Base-by-base conservation (phyloP, 2,797 vertebrate species). In the Dromococcyx pavoninus region DNA sequence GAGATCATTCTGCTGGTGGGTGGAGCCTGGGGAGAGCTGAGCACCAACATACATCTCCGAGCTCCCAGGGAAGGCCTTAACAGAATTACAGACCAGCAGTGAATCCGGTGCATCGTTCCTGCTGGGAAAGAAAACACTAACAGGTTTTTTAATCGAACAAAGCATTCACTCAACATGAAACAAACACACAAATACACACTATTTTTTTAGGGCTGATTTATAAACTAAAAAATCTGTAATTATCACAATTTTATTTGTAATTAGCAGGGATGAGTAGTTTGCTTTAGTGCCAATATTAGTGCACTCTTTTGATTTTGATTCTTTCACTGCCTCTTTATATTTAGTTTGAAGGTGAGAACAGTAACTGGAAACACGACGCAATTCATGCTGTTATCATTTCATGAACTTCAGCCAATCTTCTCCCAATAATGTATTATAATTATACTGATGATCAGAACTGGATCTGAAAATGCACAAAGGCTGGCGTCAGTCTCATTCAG, bases 331-430 rank as follows among this genome's bases (percentile, higher is more conserved):
- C 50, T 80, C 44, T 77, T 82, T 75, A 32, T 17, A 21, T 74
- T 61, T 77, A 62, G 65, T 91, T 94, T 82, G 72, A 85, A 93
- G 85, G 94, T 93, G 89, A 94, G 91, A 83, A 77, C 61, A 22
- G 65, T 83, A 91, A 86, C 91, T 92, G 75, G 75, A 80, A 92
- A 64, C 19, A 46, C 19, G 21, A 72, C 83, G 65, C 48, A 51
- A 89, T 92, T 96, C 86, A 43, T 70, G 75, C 61, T 89, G 64
- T 56, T 92, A 61, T 66, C 81, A 28, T 85, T 88, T 88, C 50
- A 69, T 33, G 44, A 72, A 89, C 57, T 93, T 94, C 81, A 70
- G 72, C 51, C 89, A 83, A 88, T 70, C 53, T 71, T 18, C 37
- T 77, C 30, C 82, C 1, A 7, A 92, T 86, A 94, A 90, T 81